Percentiles rank a stretch among this genome's conserved stretches.
Evolutionary conservation across 2,888 invertebrate genomes (phyloP).

Genomic region (Cephus runcator): DNA sequence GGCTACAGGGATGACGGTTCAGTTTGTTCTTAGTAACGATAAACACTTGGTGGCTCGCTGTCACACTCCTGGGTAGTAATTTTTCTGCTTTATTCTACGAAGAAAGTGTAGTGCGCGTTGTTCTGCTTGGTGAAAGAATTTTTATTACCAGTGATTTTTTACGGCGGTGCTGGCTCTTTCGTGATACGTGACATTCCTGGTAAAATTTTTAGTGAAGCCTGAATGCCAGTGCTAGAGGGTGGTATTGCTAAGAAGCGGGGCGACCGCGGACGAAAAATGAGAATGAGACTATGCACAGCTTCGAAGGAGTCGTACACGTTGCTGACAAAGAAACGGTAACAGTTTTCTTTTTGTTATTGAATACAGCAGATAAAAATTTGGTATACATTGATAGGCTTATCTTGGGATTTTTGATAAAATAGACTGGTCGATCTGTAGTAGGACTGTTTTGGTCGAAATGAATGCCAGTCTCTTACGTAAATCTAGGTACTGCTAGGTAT

Average conservation of each 20-base stretch:
- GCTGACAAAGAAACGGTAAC: slow-evolving; percentile 62
- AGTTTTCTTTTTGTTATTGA: not conserved
- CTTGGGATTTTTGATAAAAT: not conserved
- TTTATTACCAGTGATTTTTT: not conserved
- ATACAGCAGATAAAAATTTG: not conserved
- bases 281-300: slow-evolving; percentile 60
- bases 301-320: slow-evolving; percentile 63
- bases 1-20: not conserved
- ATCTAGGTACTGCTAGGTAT: not conserved
- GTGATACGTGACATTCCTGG: not conserved
- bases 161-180: not conserved
- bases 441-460: not conserved
- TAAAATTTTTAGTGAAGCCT: slow-evolving; percentile 19
- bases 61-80: not conserved
- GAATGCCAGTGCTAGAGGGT: slow-evolving; percentile 60
- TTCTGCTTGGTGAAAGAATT: not conserved
- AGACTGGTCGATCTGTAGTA: not conserved
- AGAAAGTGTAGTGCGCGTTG: not conserved
- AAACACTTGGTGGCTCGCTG: not conserved
- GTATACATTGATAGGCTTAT: not conserved
- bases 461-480: not conserved
- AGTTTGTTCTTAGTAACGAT: not conserved
- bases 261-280: slow-evolving; percentile 51
- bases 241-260: slow-evolving; percentile 52
- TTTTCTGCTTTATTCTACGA: not conserved